phyloP scores from a whole-genome alignment of 2,888 invertebrate species.

The Tuberolachnus salignus region DNA sequence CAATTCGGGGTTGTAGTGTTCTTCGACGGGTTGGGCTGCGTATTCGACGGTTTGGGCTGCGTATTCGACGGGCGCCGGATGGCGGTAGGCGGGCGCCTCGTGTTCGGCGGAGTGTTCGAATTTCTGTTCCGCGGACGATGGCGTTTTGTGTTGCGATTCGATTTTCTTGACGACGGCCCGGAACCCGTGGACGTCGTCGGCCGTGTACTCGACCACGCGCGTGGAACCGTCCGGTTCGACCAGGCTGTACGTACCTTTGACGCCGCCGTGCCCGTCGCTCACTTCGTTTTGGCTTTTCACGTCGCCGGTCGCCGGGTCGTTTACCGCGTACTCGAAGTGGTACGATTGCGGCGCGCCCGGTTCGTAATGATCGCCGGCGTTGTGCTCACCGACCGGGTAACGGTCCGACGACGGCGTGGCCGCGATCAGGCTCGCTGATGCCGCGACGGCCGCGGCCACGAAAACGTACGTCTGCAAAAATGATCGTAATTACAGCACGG shows the following conservation, averaged over 20 bases:
- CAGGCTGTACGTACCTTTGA: constrained; percentile 37
- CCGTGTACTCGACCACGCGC: constrained; percentile 43
- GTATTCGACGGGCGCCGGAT: too few relatives aligned
- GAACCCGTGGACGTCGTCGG: constrained; percentile 43
- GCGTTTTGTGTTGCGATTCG: not conserved
- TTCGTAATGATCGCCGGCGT: not conserved
- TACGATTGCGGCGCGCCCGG: not conserved
- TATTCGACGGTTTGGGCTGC: too few relatives aligned
- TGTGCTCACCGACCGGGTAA: not conserved
- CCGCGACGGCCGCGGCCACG: too few relatives aligned
- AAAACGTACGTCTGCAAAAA: too few relatives aligned
- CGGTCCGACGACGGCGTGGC: too few relatives aligned
- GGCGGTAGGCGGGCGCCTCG: not conserved
- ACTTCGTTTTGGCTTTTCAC: constrained; percentile 29
- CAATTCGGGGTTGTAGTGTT: too few relatives aligned
- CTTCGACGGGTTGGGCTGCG: too few relatives aligned
- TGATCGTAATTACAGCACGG: too few relatives aligned
- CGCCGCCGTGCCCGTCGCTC: constrained; percentile 33
- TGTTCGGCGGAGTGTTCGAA: not conserved
- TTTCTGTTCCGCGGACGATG: not conserved
- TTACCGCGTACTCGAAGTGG: constrained; percentile 32
- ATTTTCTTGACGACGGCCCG: constrained; percentile 33
- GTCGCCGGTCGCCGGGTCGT: constrained; percentile 43
- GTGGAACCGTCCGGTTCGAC: constrained; percentile 47
- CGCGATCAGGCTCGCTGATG: too few relatives aligned